Conservation (phyloP, 2,797 vertebrate species). For the Macropus fuliginosus region DNA sequence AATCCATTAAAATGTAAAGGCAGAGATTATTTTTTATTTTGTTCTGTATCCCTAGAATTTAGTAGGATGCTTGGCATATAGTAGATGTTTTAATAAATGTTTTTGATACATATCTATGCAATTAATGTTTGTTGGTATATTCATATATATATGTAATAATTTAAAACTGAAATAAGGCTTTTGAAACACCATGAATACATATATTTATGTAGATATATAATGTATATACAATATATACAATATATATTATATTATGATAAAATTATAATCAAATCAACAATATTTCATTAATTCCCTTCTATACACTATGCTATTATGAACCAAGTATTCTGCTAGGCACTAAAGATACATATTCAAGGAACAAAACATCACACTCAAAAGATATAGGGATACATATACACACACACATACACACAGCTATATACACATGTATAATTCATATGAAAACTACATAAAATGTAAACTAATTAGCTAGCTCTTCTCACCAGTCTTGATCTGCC, state of each 20-base stretch:
- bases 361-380: not conserved
- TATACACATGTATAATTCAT: not conserved
- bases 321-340: not conserved
- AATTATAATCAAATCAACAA: not conserved
- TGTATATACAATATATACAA: not conserved
- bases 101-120: not conserved
- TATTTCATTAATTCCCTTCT: not conserved
- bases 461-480: not conserved
- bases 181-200: not conserved
- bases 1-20: not conserved
- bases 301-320: not conserved
- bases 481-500: not conserved
- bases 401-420: not conserved
- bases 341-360: not conserved
- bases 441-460: not conserved
- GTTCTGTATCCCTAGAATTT: not conserved
- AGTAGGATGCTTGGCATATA: not conserved
- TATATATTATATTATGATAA: no score
- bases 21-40: not conserved
- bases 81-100: not conserved
- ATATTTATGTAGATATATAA: not conserved
- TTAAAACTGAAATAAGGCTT: not conserved
- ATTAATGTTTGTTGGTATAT: not conserved
- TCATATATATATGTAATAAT: not conserved
- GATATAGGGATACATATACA: not conserved